phyloP scores from a whole-genome alignment of 2,797 vertebrate genomes.

The Manis crassicaudata region DNA sequence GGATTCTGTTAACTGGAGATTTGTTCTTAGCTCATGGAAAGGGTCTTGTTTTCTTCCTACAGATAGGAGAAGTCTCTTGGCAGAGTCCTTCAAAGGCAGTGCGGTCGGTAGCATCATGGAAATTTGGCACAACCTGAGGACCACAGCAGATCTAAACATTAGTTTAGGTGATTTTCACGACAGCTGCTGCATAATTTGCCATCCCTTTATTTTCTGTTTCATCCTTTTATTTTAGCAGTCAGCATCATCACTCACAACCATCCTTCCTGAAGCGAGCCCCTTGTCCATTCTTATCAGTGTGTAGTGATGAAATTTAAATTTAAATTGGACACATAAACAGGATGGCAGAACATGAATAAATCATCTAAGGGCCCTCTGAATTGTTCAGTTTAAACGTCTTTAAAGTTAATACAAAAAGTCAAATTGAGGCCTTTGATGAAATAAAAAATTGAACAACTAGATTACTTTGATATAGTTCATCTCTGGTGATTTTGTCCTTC shows the following conservation, averaged over 20 bases:
- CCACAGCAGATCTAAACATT: conserved; percentile 82
- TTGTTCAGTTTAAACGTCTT: conserved; percentile 54
- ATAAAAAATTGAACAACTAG: conserved; percentile 57
- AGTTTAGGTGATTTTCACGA: conserved; percentile 85
- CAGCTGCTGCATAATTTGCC: conserved; percentile 84
- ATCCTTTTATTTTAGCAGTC: conserved; percentile 79
- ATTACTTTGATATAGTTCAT: conserved; percentile 64
- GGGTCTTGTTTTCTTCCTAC: conserved; percentile 85
- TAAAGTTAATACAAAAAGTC: conserved; percentile 61
- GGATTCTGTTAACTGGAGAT: conserved; percentile 87
- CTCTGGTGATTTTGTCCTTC: conserved; percentile 65
- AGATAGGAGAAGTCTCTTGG: conserved; percentile 83
- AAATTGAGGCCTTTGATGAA: conserved; percentile 64
- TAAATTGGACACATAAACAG: conserved; percentile 62
- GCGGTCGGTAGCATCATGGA: conserved; percentile 94
- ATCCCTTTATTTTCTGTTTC: conserved; percentile 63
- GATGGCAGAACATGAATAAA: conserved; percentile 65
- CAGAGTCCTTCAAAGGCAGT: conserved; percentile 87
- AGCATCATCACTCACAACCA: conserved; percentile 67
- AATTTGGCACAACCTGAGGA: conserved; percentile 89
- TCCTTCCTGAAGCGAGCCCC: conserved; percentile 61
- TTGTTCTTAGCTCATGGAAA: conserved; percentile 89
- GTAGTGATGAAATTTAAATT: conserved; percentile 63
- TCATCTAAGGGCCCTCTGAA: conserved; percentile 51
- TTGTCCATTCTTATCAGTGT: conserved; percentile 53